Evolutionary conservation across 2,888 invertebrate genomes (phyloP), one percentile per base, ranked within the genome.

Genomic region (Aphelenchoides bicaudatus): DNA sequence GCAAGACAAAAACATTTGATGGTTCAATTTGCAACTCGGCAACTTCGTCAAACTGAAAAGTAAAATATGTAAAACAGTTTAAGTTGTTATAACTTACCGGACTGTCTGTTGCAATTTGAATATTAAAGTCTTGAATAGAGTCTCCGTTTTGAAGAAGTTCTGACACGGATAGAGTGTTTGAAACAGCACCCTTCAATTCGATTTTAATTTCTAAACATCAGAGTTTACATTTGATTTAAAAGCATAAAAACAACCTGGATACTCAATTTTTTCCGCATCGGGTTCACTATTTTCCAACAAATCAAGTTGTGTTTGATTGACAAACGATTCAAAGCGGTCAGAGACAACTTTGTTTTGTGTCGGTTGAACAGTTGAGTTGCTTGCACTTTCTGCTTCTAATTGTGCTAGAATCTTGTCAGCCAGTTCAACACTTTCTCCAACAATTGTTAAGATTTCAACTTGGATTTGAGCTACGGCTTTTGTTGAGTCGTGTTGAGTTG

Each of bases 11-110:
- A 6, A 62, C 39, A 21, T 25, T 34, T 1, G 34, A 21, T 8
- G 62, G 64, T 30, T 62, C 56, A 1, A 62, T 27, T 2, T 19
- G 21, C 19, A 65, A 13, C 38, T 62, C 38, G 21, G 64, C 30
- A 19, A 60, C 27, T 10, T 63, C 56, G n/a, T 62, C 53, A 21
- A 6, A 8, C 43, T 43, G 23, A 10, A 43, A 43, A 6, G 6
- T 43, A 21, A 19, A 6, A n/a, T 43, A 21, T n/a, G 25, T 21
- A 8, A 8, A 25, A 6, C 23, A n/a, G 10, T 10, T 19, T 8
- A 8, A 19, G 16, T 8, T 6, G 6, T 8, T 8, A 21, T 25
- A n/a, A 43, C n/a, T n/a, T n/a, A 43, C 43, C 43, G 23, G 23
- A 43, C 16, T 43, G n/a, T 21, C 43, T 10, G 23, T 25, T 6